These are phyloP conservation scores for Saccopteryx leptura DNA, from an alignment of 2,113 vertebrate species.

Conservation along the genomic window DNA sequence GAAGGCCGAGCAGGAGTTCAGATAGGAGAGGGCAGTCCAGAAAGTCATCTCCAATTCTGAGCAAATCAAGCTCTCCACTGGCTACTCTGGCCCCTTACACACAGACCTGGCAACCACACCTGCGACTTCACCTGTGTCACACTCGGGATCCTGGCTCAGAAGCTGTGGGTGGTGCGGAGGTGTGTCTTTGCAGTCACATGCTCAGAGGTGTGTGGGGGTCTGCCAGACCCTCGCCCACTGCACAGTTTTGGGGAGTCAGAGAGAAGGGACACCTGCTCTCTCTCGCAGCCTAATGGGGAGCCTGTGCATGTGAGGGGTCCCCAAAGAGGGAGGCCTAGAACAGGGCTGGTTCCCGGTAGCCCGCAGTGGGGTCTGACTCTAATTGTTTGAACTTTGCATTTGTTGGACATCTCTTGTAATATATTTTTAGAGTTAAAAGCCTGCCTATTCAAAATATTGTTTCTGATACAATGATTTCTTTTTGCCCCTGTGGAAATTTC, in stretches of 20 bases:
- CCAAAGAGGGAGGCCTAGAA: not conserved
- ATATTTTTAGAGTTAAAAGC: not conserved
- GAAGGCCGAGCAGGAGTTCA: not conserved
- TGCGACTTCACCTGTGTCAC: rapidly evolving
- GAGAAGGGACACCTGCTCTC: not conserved
- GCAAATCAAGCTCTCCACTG: rapidly evolving
- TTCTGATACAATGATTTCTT: not conserved
- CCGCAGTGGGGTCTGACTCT: not conserved
- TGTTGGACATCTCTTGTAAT: not conserved
- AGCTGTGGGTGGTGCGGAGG: rapidly evolving
- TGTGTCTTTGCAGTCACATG: too few species aligned
- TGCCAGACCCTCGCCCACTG: not conserved
- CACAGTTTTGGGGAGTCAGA: not conserved
- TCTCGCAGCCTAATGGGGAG: not conserved
- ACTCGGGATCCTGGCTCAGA: not conserved
- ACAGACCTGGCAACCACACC: rapidly evolving
- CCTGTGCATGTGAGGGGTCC: not conserved
- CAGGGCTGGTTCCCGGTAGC: rapidly evolving
- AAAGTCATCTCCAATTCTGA: not conserved
- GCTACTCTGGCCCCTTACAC: not conserved
- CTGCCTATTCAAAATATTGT: not conserved
- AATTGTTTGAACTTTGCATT: not conserved
- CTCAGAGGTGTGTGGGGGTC: not conserved
- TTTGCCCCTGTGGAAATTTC: not conserved
- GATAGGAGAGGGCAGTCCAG: too few species aligned